phyloP scores from a whole-genome alignment of 2,113 vertebrate species.

The Corythoichthys haematopterus region DNA sequence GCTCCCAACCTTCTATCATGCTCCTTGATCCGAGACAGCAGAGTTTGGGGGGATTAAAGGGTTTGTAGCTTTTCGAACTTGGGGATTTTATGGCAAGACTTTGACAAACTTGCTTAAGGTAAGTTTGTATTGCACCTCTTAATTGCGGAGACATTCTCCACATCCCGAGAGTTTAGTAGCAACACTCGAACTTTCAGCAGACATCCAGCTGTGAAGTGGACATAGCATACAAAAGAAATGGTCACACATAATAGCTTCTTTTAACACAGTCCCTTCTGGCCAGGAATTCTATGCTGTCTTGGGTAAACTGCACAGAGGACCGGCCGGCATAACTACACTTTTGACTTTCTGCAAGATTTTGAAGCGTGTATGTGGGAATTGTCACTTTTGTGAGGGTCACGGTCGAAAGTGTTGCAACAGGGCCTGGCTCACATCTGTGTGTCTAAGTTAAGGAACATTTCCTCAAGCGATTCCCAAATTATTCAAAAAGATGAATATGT shows the following conservation, averaged over 20 bases:
- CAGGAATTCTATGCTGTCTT: not conserved
- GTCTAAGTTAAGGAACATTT: not conserved
- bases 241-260: not conserved
- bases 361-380: not conserved
- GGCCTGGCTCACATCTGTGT: not conserved
- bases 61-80: conserved; percentile 50
- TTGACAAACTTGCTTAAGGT: conserved; percentile 23
- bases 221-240: conserved; percentile 15
- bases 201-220: conserved; percentile 14
- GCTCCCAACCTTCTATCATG: conserved; percentile 60
- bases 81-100: conserved; percentile 40
- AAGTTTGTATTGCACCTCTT: not conserved
- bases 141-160: conserved; percentile 13
- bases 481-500: not conserved
- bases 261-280: not conserved
- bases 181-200: conserved; percentile 7
- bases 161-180: conserved; percentile 21
- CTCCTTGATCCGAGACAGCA: conserved; percentile 54
- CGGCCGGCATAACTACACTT: not conserved
- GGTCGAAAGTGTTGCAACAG: not conserved
- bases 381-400: not conserved
- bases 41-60: conserved; percentile 60
- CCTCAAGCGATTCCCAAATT: not conserved
- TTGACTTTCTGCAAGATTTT: not conserved
- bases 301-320: not conserved